phyloP scores from a whole-genome alignment of 2,888 invertebrate genomes.

The Mythimna ferrago region DNA sequence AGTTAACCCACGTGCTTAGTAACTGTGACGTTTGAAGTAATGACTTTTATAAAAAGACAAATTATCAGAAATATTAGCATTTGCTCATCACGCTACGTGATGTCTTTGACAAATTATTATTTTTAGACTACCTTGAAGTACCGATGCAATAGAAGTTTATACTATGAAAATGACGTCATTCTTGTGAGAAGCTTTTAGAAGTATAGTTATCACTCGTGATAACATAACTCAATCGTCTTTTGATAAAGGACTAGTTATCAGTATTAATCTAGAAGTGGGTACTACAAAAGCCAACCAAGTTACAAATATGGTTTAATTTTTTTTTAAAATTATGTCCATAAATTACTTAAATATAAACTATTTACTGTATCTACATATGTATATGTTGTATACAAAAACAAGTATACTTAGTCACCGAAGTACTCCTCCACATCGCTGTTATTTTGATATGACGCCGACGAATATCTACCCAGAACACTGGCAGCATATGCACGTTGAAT shows the following conservation, averaged over 20 bases:
- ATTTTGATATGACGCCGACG: too few relatives aligned
- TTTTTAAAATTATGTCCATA: too few relatives aligned
- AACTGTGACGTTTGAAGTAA: not conserved
- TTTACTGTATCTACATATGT: too few relatives aligned
- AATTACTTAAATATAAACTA: too few relatives aligned
- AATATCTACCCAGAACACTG: too few relatives aligned
- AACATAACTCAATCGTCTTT: constrained; percentile 7
- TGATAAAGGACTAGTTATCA: constrained; percentile 11
- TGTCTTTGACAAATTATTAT: not conserved
- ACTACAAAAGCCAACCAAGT: constrained; percentile 3
- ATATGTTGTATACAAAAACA: too few relatives aligned
- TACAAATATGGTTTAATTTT: not conserved
- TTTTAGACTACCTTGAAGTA: not conserved
- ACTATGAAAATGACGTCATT: not conserved
- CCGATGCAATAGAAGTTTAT: not conserved
- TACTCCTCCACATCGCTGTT: too few relatives aligned
- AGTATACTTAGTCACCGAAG: too few relatives aligned
- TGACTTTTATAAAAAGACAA: not conserved
- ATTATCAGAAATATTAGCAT: not conserved
- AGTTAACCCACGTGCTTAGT: not conserved
- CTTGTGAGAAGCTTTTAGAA: not conserved
- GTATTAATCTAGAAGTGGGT: constrained; percentile 8
- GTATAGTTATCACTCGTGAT: constrained; percentile 12
- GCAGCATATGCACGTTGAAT: too few relatives aligned
- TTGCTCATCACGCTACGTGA: too few relatives aligned